Base-by-base conservation (phyloP, 2,888 invertebrate genomes). In the Cheiracanthium punctorium region DNA sequence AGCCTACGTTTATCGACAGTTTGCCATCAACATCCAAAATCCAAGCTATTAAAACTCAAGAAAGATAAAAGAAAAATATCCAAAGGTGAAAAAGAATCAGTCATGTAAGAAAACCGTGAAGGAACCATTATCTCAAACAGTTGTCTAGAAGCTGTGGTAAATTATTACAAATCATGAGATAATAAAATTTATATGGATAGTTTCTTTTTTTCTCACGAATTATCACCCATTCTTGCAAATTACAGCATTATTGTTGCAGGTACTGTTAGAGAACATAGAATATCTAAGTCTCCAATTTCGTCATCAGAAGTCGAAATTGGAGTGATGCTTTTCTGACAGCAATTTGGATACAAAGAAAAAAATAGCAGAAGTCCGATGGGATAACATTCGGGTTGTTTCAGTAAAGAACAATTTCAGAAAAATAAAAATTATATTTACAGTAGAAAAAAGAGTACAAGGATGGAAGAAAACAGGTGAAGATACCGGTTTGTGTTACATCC, bases 381-480 rank as follows among this genome's bases (percentile, higher is more conserved):
- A 48, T 48, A 17, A n/a, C 48, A 48, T 12, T 48, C 48, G 48
- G n/a, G 48, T 48, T n/a, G 12, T 48, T 48, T 48, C 48, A 48
- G 48, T n/a, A 48, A 48, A 2, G 17, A 37, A 4, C 37, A 7
- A 37, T 37, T 37, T 37, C 37, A 10, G 10, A 37, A 10, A 37
- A 37, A 37, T 10, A 48, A 48, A 48, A 48, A 48, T 17, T 48
- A n/a, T 48, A n/a, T 48, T 17, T 10, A 48, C 48, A 17, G 48
- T 48, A 48, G 48, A 48, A 48, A 48, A 17, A 48, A 48, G 48
- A 48, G 48, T 48, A 30, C 2, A 30, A 52, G 48, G 12, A 37
- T 48, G 52, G 48, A 0, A 58, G 74, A 58, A 74, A 58, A 58
- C 33, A 58, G 32, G 64, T 28, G 32, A 14, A 58, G 33, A 58